phyloP scores from a whole-genome alignment of 2,113 vertebrate genomes.

The Takifugu flavidus region DNA sequence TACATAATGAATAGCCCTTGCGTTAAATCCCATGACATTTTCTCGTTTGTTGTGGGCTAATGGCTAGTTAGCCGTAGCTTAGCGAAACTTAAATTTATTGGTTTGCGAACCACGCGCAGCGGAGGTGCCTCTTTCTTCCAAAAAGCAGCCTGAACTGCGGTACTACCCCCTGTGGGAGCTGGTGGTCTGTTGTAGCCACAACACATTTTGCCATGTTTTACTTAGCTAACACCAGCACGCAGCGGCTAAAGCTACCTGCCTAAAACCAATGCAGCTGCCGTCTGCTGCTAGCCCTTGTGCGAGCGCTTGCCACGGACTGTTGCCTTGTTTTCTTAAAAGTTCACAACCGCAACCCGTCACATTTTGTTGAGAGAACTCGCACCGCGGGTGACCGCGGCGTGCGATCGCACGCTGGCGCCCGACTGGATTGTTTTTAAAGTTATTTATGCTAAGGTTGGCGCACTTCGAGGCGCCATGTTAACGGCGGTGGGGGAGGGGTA shows the following conservation, averaged over 20 bases:
- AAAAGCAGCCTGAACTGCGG: not conserved
- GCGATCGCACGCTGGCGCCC: not conserved
- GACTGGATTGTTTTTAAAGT: slow-evolving; percentile 15
- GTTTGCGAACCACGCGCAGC: not conserved
- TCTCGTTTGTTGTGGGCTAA: slow-evolving; percentile 50
- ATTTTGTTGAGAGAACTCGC: not conserved
- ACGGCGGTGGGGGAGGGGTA: slow-evolving; percentile 78
- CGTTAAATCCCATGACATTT: slow-evolving; percentile 16
- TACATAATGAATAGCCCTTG: not conserved
- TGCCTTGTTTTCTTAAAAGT: slow-evolving; percentile 6
- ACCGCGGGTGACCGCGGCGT: not conserved
- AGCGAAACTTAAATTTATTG: slow-evolving; percentile 3
- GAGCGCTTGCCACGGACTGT: slow-evolving; percentile 8
- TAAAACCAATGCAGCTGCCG: slow-evolving; percentile 20
- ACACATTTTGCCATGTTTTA: slow-evolving; percentile 36
- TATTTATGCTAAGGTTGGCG: slow-evolving; percentile 67
- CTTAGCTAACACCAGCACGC: slow-evolving; percentile 29
- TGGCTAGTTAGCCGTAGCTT: slow-evolving; percentile 10
- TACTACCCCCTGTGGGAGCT: not conserved
- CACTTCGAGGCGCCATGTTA: slow-evolving; percentile 89
- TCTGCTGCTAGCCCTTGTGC: slow-evolving; percentile 30
- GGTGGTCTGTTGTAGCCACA: not conserved
- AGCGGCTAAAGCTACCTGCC: slow-evolving; percentile 44
- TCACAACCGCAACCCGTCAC: not conserved
- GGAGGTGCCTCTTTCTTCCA: not conserved